A percentile compares a stretch with the other conserved stretches of the same genome.
phyloP scores from a whole-genome alignment of 2,797 vertebrate genomes.

The Microchirus variegatus region DNA sequence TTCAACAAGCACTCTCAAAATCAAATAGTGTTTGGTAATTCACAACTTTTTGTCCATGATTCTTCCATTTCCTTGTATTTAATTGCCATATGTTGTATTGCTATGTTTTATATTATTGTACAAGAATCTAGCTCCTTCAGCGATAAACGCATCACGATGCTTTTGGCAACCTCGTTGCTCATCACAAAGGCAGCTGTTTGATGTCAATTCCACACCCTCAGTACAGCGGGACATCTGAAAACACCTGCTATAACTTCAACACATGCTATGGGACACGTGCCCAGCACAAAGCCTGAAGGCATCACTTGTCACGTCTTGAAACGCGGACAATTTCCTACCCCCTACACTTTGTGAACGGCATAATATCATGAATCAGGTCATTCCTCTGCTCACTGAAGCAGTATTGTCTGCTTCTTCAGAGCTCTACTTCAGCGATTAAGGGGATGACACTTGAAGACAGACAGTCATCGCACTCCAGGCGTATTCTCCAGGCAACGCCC shows the following conservation, averaged over 20 bases:
- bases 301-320: conserved; percentile 37
- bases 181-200: conserved; percentile 9
- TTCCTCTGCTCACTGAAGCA: conserved; percentile 36
- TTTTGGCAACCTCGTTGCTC: background rate
- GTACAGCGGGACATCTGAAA: conserved; percentile 44
- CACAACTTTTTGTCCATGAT: too few relatives aligned
- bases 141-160: background rate
- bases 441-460: conserved; percentile 50
- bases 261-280: conserved; percentile 32
- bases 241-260: conserved; percentile 44
- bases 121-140: background rate
- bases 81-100: too few relatives aligned
- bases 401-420: conserved; percentile 35
- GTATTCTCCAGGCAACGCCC: conserved; percentile 35
- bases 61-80: too few relatives aligned
- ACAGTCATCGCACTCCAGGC: conserved; percentile 41
- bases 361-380: conserved; percentile 43
- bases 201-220: conserved; percentile 8
- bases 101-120: too few relatives aligned
- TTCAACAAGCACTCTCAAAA: too few relatives aligned
- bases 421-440: conserved; percentile 57
- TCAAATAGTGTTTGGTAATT: too few relatives aligned
- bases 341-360: conserved; percentile 36
- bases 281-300: conserved; percentile 43
- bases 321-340: conserved; percentile 33